Conservation (phyloP, 1,140 invertebrate species). For the Heliconius hermathena region DNA sequence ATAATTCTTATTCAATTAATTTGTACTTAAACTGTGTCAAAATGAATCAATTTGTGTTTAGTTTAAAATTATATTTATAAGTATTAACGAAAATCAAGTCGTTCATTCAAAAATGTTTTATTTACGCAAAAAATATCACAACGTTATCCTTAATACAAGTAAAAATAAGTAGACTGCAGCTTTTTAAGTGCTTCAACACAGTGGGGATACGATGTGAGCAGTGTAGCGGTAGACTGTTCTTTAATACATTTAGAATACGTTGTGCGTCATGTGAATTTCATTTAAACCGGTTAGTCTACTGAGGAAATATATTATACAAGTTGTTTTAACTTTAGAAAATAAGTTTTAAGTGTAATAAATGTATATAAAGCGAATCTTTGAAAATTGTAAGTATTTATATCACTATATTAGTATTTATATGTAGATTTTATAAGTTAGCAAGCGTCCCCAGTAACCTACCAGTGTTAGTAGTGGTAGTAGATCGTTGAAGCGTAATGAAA, state of each 20-base stretch:
- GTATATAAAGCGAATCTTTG: background rate
- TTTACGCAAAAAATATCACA: no score
- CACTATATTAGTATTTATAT: background rate
- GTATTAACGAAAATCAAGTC: no score
- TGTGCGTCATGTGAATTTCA: slow-evolving; percentile 9
- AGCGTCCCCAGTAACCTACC: background rate
- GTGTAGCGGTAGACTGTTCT: background rate
- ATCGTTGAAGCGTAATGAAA: background rate
- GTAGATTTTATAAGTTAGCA: background rate
- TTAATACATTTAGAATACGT: background rate
- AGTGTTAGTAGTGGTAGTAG: no score
- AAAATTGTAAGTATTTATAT: background rate
- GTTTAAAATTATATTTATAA: no score
- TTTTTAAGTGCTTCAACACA: slow-evolving; percentile 6
- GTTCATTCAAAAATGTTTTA: background rate
- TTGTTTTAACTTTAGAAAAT: background rate
- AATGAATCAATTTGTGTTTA: no score
- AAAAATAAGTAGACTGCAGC: background rate
- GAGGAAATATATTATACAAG: background rate
- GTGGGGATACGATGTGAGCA: background rate
- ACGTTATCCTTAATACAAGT: background rate
- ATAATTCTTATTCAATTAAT: no score
- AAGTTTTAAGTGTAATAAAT: slow-evolving; percentile 2
- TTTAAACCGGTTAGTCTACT: background rate
- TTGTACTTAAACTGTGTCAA: no score